These are phyloP conservation scores for Pseudotriccus pelzelni DNA, from an alignment of 2,797 vertebrate species.

Conservation along the genomic window DNA sequence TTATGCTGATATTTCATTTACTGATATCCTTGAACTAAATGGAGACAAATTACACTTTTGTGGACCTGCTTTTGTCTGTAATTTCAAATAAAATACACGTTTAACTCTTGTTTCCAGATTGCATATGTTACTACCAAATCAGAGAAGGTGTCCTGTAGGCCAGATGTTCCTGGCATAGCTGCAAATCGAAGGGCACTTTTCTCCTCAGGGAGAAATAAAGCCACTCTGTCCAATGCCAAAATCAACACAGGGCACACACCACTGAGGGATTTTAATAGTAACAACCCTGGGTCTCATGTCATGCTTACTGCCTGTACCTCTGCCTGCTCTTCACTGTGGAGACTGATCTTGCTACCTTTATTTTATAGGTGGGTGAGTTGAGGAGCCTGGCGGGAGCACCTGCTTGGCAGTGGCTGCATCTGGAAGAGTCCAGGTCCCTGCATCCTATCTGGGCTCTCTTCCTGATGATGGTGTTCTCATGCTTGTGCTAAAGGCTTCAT, in stretches of 20 bases:
- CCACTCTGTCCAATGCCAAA: neutral
- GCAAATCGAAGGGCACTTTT: neutral
- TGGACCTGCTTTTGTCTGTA: neutral
- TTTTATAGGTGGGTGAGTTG: neutral
- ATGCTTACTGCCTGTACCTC: neutral
- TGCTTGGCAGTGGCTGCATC: neutral
- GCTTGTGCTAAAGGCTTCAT: neutral
- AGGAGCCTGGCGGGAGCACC: neutral
- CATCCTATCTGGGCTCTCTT: neutral
- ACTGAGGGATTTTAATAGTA: neutral
- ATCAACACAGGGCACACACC: neutral
- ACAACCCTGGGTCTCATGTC: accelerated
- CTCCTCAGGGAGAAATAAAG: neutral
- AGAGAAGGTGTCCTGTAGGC: neutral
- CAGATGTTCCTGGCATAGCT: neutral
- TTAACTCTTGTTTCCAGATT: neutral
- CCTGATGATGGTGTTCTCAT: neutral
- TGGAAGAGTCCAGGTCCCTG: neutral
- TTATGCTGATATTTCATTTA: neutral
- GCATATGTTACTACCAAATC: neutral
- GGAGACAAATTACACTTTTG: neutral
- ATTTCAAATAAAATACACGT: neutral
- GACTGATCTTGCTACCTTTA: neutral
- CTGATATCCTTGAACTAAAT: neutral
- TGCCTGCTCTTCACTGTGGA: accelerated